Base-by-base conservation (phyloP, 2,888 invertebrate genomes). In the Hirtodrosophila trivittata region DNA sequence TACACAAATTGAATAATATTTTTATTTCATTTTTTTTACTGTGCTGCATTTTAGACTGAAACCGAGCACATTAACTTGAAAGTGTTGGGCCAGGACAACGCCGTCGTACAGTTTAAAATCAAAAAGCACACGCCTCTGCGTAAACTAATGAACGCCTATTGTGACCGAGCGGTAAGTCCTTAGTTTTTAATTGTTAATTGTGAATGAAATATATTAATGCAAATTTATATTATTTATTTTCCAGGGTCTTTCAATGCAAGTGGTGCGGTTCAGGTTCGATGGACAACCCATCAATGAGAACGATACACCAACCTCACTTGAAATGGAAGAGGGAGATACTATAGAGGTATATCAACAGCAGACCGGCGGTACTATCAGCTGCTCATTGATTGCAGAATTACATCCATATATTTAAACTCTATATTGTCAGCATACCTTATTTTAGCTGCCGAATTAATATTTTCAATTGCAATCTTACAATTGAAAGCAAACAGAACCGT, bases 271-370 rank as follows among this genome's bases (percentile, higher is more conserved):
- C 93, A 93, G 97, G 91, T 97, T 97, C 91, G 97, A 97, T 89
- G 97, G 97, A 4, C 96, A 96, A 88, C 96, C 97, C 9, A 96
- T 97, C 77, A 96, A 96, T 88, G 97, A 97, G 91, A 94, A 95
- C 86, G 97, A 97, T 89, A 97, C 97, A 38, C 97, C 97, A 30
- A 94, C 95, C 67, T 94, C 96, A 76, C 92, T 97, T 87, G 97
- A 97, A 89, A 97, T 97, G 97, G 97, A 97, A 89, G 97, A 97
- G 90, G 97, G 97, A 0, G 97, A 97, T 90, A 97, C 97, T 86
- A 97, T 97, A 92, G 97, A 97, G 92, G 97, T 97, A 67, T 97
- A 97, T 91, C 97, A 97, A 91, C 97, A 97, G 91, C 97, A 97
- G 92, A 97, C 97, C 21, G 97, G 97, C 59, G 97, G 97, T 5